Evolutionary conservation across 2,797 vertebrate genomes (phyloP), one percentile per base, ranked within the genome.

Genomic region (Pitangus sulphuratus): DNA sequence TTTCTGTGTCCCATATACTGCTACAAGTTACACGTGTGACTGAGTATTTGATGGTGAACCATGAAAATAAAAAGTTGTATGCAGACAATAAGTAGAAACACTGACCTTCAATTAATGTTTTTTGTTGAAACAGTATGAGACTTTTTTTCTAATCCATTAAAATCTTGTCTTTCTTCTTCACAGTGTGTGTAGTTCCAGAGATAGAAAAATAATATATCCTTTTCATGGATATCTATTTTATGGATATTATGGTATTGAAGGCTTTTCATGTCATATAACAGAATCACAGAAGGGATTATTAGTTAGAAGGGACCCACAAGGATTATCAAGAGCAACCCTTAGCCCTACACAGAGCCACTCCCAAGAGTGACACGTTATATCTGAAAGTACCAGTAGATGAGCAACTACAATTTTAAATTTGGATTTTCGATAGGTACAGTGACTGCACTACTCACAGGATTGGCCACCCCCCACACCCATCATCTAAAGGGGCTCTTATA

Each of bases 351-450:
- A 40, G 37, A 12, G 14, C 26, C 37, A 61, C 24, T 18, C 12
- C 8, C 37, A 30, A 30, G 58, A 40, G 18, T 30, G 26, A 60
- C 26, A 39, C 17, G 6, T 14, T 30, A 12, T 10, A 6, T 18
- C 18, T 30, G 58, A 61, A 26, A 40, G 18, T 15, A 40, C 40
- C 37, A 61, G 26, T 40, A 14, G 20, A 22, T 13, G 15, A 64
- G 47, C 8, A 50, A 74, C 81, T 26, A 11, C 7, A 44, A 53
- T 40, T 24, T 45, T 53, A 47, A 48, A 53, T 6, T 18, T 35
- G 13, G 5, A 24, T 47, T 65, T 45, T 68, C 20, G 20, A 5
- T 1, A 22, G 10, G 2, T 1, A 5, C 6, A 1, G 2, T 57
- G 33, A 7, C 11, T 6, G 0, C 7, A 15, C 40, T 39, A 2